A percentile compares a stretch with the other conserved stretches of the same genome.
phyloP scores from a whole-genome alignment of 1,140 invertebrate species.

The Mya arenaria region DNA sequence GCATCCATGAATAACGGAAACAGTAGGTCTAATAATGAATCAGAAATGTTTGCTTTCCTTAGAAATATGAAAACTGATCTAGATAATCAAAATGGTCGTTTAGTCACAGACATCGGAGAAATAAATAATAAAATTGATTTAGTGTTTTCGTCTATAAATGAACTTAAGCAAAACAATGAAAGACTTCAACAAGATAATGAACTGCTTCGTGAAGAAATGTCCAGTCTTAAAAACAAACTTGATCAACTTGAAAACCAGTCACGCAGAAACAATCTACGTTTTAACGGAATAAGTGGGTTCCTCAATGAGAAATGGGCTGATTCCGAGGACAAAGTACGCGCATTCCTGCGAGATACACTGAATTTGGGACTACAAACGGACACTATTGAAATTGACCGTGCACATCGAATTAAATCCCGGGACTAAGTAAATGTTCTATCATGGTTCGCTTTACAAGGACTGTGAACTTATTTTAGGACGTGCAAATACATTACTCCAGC shows the following conservation, averaged over 20 bases:
- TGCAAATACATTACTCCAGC: neutral
- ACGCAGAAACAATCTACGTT: neutral
- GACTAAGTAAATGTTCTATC: neutral
- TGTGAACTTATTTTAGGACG: neutral
- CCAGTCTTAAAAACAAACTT: neutral
- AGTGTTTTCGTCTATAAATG: neutral
- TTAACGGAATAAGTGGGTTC: neutral
- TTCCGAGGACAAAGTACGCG: neutral
- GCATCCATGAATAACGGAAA: neutral
- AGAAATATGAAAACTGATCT: neutral
- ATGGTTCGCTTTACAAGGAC: neutral
- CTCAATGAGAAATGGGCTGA: neutral
- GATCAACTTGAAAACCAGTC: neutral
- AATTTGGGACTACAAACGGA: neutral
- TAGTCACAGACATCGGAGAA: neutral
- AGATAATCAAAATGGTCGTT: neutral
- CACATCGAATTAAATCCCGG: neutral
- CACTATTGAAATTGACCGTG: neutral
- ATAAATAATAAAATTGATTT: neutral
- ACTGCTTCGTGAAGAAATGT: neutral
- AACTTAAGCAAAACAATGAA: neutral
- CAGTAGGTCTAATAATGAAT: neutral
- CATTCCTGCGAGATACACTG: neutral
- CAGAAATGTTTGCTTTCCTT: neutral
- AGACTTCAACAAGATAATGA: neutral